Evolutionary conservation across 2,797 vertebrate genomes (phyloP).

Genomic region (Pelodytes ibericus): DNA sequence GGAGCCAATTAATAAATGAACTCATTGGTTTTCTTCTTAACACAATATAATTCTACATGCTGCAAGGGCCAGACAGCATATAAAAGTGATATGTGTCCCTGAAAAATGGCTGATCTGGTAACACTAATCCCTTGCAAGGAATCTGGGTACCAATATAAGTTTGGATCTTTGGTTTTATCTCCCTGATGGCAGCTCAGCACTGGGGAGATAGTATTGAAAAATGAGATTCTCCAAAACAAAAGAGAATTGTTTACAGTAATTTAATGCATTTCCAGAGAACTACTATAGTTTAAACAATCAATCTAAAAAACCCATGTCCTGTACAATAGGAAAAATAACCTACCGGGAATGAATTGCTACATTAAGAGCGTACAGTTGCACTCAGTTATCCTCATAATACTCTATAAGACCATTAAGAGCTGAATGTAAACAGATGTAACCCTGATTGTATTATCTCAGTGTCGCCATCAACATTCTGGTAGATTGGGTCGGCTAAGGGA

Average conservation of each 20-base stretch:
- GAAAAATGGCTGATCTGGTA: too few species aligned
- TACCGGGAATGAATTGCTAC: background rate
- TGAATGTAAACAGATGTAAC: constrained; percentile 5
- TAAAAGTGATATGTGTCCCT: too few species aligned
- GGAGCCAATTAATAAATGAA: too few species aligned
- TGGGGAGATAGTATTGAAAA: too few species aligned
- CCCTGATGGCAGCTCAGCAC: too few species aligned
- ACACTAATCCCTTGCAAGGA: too few species aligned
- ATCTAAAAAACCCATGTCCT: background rate
- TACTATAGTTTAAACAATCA: background rate
- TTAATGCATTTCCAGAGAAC: background rate
- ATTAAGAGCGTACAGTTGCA: background rate
- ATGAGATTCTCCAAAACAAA: too few species aligned
- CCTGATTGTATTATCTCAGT: background rate
- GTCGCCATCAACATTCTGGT: background rate
- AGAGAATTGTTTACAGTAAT: background rate
- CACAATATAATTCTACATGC: too few species aligned
- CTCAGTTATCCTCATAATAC: background rate
- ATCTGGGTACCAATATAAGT: too few species aligned
- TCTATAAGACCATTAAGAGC: background rate
- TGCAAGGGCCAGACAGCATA: too few species aligned
- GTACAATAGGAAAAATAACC: background rate
- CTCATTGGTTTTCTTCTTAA: too few species aligned
- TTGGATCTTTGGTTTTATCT: too few species aligned
- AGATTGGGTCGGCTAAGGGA: background rate